phyloP scores from a whole-genome alignment of 2,888 invertebrate genomes.

The Lepidonotus clava region DNA sequence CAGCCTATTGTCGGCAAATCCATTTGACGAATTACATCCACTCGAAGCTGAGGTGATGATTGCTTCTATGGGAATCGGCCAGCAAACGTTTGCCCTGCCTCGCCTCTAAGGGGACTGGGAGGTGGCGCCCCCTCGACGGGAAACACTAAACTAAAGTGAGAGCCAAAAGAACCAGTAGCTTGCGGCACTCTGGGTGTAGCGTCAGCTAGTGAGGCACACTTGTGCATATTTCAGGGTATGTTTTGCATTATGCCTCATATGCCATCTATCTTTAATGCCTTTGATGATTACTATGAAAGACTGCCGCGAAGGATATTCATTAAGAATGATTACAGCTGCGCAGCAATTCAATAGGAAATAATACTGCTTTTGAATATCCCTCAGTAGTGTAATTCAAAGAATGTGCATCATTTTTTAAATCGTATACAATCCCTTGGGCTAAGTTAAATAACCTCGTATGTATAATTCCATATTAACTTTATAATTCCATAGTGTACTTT shows the following conservation, averaged over 20 bases:
- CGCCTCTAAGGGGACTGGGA: not conserved
- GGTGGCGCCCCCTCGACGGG: not conserved
- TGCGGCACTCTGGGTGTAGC: slow-evolving; percentile 9
- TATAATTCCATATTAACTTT: not conserved
- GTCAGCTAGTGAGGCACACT: not conserved
- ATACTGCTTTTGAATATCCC: not conserved
- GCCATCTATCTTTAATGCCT: slow-evolving; percentile 11
- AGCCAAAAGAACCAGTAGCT: too few relatives aligned
- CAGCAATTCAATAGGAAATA: not conserved
- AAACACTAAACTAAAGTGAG: not conserved
- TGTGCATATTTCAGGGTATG: slow-evolving; percentile 19
- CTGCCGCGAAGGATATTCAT: slow-evolving; percentile 22
- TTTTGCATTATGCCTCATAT: not conserved
- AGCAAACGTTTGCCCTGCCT: not conserved
- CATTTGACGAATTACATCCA: slow-evolving; percentile 33
- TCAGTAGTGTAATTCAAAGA: slow-evolving; percentile 3
- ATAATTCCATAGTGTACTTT: not conserved
- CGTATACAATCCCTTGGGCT: too few relatives aligned
- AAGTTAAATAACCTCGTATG: not conserved
- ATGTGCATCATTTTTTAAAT: not conserved
- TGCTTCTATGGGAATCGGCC: slow-evolving; percentile 3
- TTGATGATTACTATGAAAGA: not conserved
- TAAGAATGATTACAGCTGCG: slow-evolving; percentile 8
- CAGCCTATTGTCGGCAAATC: not conserved
- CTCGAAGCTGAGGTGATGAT: not conserved